These are phyloP conservation scores for Thera obeliscata DNA, from an alignment of 2,888 invertebrate genomes.

Conservation along the genomic window DNA sequence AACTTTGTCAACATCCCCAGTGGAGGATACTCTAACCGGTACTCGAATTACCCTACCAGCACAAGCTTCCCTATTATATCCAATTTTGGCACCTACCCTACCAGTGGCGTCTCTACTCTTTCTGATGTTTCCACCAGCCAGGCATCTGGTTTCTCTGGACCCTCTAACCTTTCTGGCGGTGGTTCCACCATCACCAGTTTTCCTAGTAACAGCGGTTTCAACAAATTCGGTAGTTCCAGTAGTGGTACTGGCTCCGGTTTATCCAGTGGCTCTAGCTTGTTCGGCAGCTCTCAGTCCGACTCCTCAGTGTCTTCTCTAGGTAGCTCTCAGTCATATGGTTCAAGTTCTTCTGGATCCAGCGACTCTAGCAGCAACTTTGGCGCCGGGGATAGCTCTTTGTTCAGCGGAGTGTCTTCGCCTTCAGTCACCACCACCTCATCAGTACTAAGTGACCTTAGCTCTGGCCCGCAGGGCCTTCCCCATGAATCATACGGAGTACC, in stretches of 20 bases:
- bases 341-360: constrained; percentile 3
- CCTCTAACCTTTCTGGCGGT: constrained; percentile 8
- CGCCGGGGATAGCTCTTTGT: constrained; percentile 25
- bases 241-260: background rate
- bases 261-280: constrained; percentile 18
- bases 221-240: constrained; percentile 8
- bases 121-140: constrained; percentile 3
- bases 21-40: constrained; percentile 22
- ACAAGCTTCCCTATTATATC: constrained; percentile 20
- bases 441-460: constrained; percentile 50
- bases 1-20: constrained; percentile 12
- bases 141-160: constrained; percentile 10
- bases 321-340: constrained; percentile 15
- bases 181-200: constrained; percentile 7
- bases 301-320: constrained; percentile 21
- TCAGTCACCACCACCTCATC: constrained; percentile 43
- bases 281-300: constrained; percentile 10
- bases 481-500: constrained; percentile 75
- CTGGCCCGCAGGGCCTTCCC: constrained; percentile 75
- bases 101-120: constrained; percentile 5
- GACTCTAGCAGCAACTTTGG: constrained; percentile 13
- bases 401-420: constrained; percentile 38
- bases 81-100: constrained; percentile 9
- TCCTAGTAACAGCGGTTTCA: constrained; percentile 5
- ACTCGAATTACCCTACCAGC: constrained; percentile 12